Conservation (phyloP, 2,888 invertebrate species). For the Drosophila macrospina region DNA sequence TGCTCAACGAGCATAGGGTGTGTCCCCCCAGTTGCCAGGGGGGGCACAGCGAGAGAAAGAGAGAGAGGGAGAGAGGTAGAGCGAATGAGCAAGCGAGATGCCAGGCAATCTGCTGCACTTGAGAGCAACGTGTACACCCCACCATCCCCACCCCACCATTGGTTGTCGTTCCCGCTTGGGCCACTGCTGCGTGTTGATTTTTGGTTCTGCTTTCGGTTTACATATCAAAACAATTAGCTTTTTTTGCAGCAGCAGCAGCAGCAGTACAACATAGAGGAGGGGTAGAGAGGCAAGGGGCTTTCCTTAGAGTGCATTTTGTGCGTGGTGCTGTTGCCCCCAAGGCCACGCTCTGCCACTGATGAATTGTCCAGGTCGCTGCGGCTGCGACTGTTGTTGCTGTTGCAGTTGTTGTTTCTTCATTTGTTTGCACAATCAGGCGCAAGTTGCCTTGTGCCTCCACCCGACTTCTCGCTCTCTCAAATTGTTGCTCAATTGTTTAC, state of each 20-base stretch:
- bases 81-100: not conserved
- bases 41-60: too few species aligned
- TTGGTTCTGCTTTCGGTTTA: slow-evolving; percentile 75
- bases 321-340: slow-evolving; percentile 66
- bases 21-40: slow-evolving; percentile 32
- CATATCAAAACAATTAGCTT: slow-evolving; percentile 78
- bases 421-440: slow-evolving; percentile 55
- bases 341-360: slow-evolving; percentile 62
- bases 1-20: slow-evolving; percentile 68
- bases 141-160: not conserved
- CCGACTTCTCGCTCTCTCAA: slow-evolving; percentile 26
- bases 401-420: slow-evolving; percentile 8
- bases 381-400: slow-evolving; percentile 50
- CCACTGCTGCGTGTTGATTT: slow-evolving; percentile 73
- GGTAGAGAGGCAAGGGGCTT: not conserved
- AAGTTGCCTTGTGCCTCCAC: slow-evolving; percentile 12
- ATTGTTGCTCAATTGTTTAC: slow-evolving; percentile 78
- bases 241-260: slow-evolving; percentile 12
- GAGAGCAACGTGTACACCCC: slow-evolving; percentile 33
- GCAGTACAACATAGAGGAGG: not conserved
- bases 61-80: slow-evolving; percentile 3
- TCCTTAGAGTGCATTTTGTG: slow-evolving; percentile 63
- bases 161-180: not conserved
- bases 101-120: slow-evolving; percentile 60
- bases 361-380: slow-evolving; percentile 60